Conservation (phyloP, 2,888 invertebrate genomes). For the Trichogramma dendrolimi region DNA sequence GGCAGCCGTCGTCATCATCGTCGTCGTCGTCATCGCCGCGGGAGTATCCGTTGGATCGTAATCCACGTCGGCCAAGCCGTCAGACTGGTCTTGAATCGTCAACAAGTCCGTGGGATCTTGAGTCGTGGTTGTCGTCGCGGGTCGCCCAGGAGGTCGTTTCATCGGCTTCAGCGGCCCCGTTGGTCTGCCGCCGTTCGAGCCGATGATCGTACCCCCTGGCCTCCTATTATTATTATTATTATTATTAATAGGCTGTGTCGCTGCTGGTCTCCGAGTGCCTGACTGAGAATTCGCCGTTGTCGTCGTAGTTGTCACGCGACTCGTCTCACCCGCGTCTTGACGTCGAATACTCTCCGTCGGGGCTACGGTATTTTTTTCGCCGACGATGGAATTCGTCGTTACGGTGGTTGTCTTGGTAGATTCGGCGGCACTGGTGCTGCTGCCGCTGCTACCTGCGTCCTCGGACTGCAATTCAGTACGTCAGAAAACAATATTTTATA, state of each 20-base stretch:
- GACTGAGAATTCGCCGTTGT: slow-evolving; percentile 1
- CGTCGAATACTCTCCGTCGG: not conserved
- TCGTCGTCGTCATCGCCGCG: slow-evolving; percentile 11
- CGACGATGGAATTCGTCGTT: not conserved
- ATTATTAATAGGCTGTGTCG: slow-evolving; percentile 5
- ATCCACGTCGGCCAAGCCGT: no score
- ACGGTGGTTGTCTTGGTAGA: not conserved
- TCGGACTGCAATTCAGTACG: no score
- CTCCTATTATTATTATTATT: no score
- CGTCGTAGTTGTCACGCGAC: not conserved
- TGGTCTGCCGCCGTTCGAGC: no score
- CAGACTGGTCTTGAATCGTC: not conserved
- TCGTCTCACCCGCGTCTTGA: not conserved
- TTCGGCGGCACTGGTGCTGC: not conserved
- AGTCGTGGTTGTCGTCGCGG: not conserved
- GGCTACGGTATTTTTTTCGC: not conserved
- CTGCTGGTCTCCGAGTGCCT: slow-evolving; percentile 13
- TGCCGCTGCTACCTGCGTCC: not conserved
- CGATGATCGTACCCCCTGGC: no score
- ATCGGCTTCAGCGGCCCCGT: no score
- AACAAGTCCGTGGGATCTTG: not conserved
- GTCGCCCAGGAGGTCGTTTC: no score
- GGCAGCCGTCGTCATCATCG: slow-evolving; percentile 13
- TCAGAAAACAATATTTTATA: no score
- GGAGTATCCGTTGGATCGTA: not conserved